These are phyloP conservation scores for Noctuana brunneofusca DNA, from an alignment of 2,888 invertebrate genomes.

Conservation along the genomic window DNA sequence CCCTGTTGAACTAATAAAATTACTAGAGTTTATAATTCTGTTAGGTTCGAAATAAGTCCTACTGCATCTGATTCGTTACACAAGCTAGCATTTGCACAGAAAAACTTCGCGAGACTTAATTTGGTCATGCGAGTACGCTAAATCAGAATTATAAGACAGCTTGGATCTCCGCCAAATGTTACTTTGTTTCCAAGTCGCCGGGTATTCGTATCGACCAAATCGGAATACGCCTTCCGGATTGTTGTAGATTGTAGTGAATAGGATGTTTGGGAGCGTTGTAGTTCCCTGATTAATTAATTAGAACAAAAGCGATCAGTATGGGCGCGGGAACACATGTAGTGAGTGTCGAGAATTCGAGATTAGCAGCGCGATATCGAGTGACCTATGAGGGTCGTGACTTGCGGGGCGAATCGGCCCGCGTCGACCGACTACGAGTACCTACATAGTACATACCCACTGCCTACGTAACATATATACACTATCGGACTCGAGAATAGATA, in stretches of 20 bases:
- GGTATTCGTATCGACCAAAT: constrained; percentile 55
- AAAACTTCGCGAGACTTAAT: constrained; percentile 54
- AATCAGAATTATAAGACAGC: constrained; percentile 71
- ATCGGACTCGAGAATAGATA: constrained; percentile 35
- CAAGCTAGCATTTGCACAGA: constrained; percentile 9
- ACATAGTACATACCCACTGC: constrained; percentile 45
- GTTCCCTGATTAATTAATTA: constrained; percentile 53
- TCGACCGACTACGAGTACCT: no score
- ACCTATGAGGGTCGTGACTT: constrained; percentile 62
- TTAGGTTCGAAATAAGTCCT: background rate
- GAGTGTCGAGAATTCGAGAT: constrained; percentile 62
- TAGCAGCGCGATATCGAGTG: constrained; percentile 64
- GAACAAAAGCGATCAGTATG: constrained; percentile 47
- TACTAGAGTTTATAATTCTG: constrained; percentile 17
- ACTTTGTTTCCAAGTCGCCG: constrained; percentile 66
- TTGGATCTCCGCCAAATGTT: constrained; percentile 75
- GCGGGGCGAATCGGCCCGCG: constrained; percentile 41
- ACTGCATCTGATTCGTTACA: constrained; percentile 3
- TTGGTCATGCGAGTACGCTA: constrained; percentile 63
- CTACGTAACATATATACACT: constrained; percentile 45
- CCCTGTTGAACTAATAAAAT: constrained; percentile 26
- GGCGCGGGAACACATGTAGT: constrained; percentile 56
- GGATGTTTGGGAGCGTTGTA: constrained; percentile 38
- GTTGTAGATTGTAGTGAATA: constrained; percentile 44
- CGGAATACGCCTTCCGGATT: constrained; percentile 53